phyloP scores from a whole-genome alignment of 2,113 vertebrate genomes.

The Prolemur simus region DNA sequence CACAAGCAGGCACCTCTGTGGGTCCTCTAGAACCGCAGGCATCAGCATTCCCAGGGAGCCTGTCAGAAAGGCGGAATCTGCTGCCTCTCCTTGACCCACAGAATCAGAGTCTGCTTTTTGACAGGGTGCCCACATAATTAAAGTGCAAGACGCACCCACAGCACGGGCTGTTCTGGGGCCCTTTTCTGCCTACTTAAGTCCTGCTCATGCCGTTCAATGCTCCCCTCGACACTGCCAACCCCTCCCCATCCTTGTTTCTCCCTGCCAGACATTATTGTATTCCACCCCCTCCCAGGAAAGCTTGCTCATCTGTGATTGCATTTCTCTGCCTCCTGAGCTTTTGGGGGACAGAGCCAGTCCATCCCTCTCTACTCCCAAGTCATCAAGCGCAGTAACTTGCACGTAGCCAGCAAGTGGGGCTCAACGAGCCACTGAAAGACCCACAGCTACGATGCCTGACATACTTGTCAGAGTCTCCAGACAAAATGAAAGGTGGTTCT shows the following conservation, averaged over 20 bases:
- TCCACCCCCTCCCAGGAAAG: neutral
- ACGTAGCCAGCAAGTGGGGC: neutral
- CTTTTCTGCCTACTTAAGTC: neutral
- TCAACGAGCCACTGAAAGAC: neutral
- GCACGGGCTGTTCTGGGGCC: neutral
- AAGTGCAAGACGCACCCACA: neutral
- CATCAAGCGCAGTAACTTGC: neutral
- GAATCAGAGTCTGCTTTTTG: neutral
- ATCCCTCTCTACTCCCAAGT: neutral
- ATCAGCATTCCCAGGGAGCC: neutral
- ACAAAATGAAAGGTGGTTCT: neutral
- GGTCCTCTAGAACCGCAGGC: neutral
- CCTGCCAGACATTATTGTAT: neutral
- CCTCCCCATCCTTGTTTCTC: neutral
- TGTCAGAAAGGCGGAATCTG: neutral
- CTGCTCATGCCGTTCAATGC: neutral
- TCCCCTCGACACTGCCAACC: neutral
- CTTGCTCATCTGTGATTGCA: neutral
- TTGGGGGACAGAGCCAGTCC: neutral
- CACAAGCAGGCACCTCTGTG: neutral
- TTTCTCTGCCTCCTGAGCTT: neutral
- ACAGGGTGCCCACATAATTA: neutral
- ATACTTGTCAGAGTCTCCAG: neutral
- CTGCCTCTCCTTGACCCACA: neutral
- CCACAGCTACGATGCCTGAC: neutral